Evolutionary conservation across 2,797 vertebrate genomes (phyloP).

Genomic region (Artibeus lituratus): DNA sequence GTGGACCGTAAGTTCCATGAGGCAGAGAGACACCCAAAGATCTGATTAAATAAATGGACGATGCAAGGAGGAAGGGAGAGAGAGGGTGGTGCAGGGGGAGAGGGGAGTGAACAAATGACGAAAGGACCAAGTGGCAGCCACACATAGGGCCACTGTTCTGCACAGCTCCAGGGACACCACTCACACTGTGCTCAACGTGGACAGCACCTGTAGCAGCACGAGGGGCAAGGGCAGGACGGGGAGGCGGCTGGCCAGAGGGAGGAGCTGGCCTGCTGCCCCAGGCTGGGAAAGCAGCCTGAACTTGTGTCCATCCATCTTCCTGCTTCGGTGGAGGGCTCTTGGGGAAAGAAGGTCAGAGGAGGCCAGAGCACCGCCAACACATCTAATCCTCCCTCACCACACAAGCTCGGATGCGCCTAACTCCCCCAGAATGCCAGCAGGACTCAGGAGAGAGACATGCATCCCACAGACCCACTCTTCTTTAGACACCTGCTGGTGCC

Average conservation of each 20-base stretch:
- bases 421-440: background rate
- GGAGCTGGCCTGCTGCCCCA: background rate
- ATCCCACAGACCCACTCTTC: background rate
- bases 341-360: background rate
- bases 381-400: background rate
- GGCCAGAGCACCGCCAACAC: background rate
- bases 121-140: background rate
- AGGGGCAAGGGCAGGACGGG: background rate
- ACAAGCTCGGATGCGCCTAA: background rate
- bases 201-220: background rate
- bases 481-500: background rate
- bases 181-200: background rate
- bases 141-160: background rate
- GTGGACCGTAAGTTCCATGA: background rate
- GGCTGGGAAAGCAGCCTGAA: background rate
- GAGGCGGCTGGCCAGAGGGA: too few relatives aligned
- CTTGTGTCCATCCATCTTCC: background rate
- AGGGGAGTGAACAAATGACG: background rate
- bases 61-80: background rate
- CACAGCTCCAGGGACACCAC: background rate
- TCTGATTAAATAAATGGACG: background rate
- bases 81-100: too few relatives aligned
- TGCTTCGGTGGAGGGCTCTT: background rate
- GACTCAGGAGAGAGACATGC: background rate
- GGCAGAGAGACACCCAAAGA: background rate